Evolutionary conservation across 2,888 invertebrate species (phyloP).

Genomic region (Phyllotreta cruciferae): DNA sequence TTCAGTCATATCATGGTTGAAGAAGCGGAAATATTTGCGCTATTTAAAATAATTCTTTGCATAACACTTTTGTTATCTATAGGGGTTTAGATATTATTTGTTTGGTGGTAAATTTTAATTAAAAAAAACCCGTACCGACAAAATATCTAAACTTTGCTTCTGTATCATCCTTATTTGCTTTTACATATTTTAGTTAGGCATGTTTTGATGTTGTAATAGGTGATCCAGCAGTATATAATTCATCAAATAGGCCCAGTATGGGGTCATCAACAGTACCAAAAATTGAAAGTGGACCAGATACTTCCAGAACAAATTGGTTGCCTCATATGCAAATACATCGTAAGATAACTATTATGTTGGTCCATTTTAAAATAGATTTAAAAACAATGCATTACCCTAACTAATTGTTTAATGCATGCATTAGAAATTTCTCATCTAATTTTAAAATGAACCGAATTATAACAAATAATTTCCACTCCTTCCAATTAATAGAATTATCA

Average conservation of each 20-base stretch:
- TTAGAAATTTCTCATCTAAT: too few species aligned
- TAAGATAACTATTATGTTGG: conserved; percentile 63
- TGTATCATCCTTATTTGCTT: conserved; percentile 27
- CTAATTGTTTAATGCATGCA: not conserved
- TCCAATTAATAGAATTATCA: conserved; percentile 11
- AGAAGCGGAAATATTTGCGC: conserved; percentile 3
- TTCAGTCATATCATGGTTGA: not conserved
- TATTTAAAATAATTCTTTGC: conserved; percentile 15
- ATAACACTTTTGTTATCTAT: conserved; percentile 9
- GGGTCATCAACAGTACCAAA: conserved; percentile 64
- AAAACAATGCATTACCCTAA: not conserved
- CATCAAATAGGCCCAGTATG: conserved; percentile 56
- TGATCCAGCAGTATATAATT: conserved; percentile 58
- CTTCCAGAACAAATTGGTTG: conserved; percentile 69
- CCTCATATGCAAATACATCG: conserved; percentile 73
- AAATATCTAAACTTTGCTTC: conserved; percentile 19
- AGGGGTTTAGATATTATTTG: conserved; percentile 1
- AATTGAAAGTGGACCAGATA: conserved; percentile 66
- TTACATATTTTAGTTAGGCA: conserved; percentile 50
- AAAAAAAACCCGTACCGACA: too few species aligned
- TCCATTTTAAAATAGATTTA: conserved; percentile 35
- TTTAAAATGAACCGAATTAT: conserved; percentile 15
- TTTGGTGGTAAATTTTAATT: too few species aligned
- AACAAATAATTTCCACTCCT: conserved; percentile 12
- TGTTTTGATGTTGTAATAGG: conserved; percentile 55